Evolutionary conservation across 2,113 vertebrate species (phyloP).

Genomic region (Ardeotis arabs): DNA sequence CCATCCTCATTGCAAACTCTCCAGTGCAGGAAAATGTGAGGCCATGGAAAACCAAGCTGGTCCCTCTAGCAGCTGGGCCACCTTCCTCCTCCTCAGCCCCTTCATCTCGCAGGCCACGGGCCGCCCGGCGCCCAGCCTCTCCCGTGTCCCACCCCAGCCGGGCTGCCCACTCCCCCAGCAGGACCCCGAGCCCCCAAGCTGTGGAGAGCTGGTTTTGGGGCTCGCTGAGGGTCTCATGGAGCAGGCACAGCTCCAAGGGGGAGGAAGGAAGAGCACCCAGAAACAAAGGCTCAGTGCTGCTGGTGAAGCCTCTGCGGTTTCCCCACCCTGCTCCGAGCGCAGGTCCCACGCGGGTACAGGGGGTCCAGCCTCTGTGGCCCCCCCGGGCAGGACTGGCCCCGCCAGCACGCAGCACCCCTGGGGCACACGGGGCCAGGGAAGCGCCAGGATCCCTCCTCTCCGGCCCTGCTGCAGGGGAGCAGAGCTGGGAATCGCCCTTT

Average conservation of each 20-base stretch:
- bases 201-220: background rate
- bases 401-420: accelerated
- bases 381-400: accelerated
- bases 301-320: background rate
- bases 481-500: background rate
- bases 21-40: background rate
- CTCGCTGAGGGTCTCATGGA: background rate
- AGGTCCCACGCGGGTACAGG: accelerated
- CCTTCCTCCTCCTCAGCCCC: background rate
- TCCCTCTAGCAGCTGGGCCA: background rate
- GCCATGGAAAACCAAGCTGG: background rate
- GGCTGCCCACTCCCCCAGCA: background rate
- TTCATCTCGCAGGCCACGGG: background rate
- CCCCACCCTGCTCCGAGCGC: background rate
- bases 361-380: background rate
- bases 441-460: background rate
- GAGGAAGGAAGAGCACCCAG: no score
- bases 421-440: background rate
- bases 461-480: background rate
- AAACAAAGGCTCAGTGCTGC: accelerated
- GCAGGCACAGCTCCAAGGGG: background rate
- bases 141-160: accelerated
- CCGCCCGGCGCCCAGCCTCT: background rate
- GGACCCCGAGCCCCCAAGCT: accelerated
- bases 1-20: background rate